phyloP scores from a whole-genome alignment of 2,113 vertebrate species.

The Mesitornis unicolor region DNA sequence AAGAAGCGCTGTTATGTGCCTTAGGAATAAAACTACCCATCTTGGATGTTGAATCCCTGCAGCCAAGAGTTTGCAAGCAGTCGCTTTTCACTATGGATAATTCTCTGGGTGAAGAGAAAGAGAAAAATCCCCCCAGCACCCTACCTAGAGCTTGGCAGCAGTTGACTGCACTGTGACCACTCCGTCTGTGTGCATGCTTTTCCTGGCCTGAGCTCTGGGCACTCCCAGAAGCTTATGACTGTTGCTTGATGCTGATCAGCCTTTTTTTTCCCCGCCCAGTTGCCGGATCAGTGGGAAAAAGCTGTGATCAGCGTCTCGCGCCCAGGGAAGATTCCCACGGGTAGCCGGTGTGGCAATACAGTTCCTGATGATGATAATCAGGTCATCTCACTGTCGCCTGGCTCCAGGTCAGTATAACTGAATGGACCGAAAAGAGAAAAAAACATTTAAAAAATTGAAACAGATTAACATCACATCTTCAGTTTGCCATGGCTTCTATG shows the following conservation, averaged over 20 bases:
- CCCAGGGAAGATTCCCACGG: conserved; percentile 82
- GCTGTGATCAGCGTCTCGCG: conserved; percentile 86
- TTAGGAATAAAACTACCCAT: not conserved
- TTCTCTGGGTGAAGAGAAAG: not conserved
- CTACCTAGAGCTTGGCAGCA: not conserved
- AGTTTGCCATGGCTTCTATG: not conserved
- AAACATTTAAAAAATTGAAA: not conserved
- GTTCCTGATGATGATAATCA: conserved; percentile 94
- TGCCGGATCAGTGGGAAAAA: conserved; percentile 96
- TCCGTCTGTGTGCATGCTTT: accelerated
- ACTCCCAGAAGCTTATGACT: not conserved
- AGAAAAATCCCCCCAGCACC: not conserved
- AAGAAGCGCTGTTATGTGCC: accelerated
- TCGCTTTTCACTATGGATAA: not conserved
- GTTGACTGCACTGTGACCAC: not conserved
- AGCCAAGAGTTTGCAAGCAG: not conserved
- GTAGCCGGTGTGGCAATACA: conserved; percentile 92
- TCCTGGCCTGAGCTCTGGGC: not conserved
- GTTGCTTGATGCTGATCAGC: not conserved
- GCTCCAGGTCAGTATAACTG: conserved; percentile 82
- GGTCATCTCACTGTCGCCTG: conserved; percentile 86
- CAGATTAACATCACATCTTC: not conserved
- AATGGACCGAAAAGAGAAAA: not conserved
- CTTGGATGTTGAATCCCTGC: not conserved
- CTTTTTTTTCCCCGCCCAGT: conserved; percentile 65